A percentile compares a stretch with the other conserved stretches of the same genome.
These are phyloP conservation scores for Meteorus cinctellus DNA, from an alignment of 2,888 invertebrate species.

Conservation along the genomic window DNA sequence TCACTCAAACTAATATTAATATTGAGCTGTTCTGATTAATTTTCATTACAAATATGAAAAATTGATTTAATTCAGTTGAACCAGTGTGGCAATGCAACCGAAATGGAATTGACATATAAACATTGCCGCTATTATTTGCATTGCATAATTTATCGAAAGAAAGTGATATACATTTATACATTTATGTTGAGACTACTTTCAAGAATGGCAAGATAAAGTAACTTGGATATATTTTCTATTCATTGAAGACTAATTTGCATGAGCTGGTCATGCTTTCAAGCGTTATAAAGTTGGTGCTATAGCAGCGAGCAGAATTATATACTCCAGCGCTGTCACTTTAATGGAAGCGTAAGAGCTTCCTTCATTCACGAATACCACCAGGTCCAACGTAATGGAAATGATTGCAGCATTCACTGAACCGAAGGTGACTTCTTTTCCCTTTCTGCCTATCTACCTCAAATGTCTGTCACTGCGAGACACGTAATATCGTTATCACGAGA, in stretches of 20 bases:
- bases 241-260: constrained; percentile 37
- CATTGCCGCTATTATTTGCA: not conserved
- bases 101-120: not conserved
- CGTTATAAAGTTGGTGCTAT: constrained; percentile 24
- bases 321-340: constrained; percentile 48
- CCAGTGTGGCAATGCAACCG: not conserved
- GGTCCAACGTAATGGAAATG: constrained; percentile 49
- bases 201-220: not conserved
- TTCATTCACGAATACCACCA: constrained; percentile 23
- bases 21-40: not conserved
- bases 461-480: not conserved
- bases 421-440: constrained; percentile 12
- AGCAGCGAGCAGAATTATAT: constrained; percentile 3
- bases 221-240: constrained; percentile 9
- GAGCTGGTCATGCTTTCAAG: constrained; percentile 37
- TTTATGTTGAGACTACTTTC: not conserved
- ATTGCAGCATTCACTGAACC: constrained; percentile 39
- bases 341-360: constrained; percentile 58
- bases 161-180: not conserved
- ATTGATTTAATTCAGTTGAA: not conserved
- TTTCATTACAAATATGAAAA: not conserved
- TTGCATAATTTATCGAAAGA: not conserved
- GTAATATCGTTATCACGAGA: not conserved
- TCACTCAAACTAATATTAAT: not conserved
- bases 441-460: constrained; percentile 4